Base-by-base conservation (phyloP, 2,888 invertebrate genomes). In the Papilio gigon region DNA sequence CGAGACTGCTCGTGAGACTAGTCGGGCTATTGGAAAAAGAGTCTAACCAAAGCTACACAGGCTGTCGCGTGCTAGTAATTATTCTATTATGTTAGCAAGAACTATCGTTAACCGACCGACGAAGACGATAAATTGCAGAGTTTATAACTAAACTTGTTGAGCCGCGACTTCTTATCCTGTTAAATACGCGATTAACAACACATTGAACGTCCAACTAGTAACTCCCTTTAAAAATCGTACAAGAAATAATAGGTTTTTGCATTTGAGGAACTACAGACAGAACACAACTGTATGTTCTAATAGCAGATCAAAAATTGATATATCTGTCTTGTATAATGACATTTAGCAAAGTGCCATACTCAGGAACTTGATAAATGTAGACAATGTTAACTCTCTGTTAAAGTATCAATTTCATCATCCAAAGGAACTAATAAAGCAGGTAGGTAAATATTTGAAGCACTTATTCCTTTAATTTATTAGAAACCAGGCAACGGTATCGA, bases 401-500 rank as follows among this genome's bases (percentile, higher is more conserved):
- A 44, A 37, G 17, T 61, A 11, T 61, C 50, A 22, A 63, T 50
- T 50, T 11, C 3, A 33, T n/a, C 25, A 64, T 25, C 35, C 22
- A 47, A 35, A 14, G 9, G 6, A 27, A 8, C 25, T 5, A 42
- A 56, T 42, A 56, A 42, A 44, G 12, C 61, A 50, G 35, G 40
- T 59, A 56, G 67, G 59, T 56, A 68, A 63, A 58, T 67, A 67
- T 62, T 67, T 44, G 58, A 30, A 62, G 35, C 17, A n/a, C 14
- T 53, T 37, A 20, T 35, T 44, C n/a, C 27, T 12, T n/a, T n/a
- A n/a, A 4, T 59, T 40, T n/a, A 22, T 25, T 30, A 12, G 8
- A 22, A 12, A 67, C 37, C 25, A 56, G 33, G 40, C 63, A 63
- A 62, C 67, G 62, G 67, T 63, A 68, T 68, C 67, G 44, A 63